Evolutionary conservation across 2,797 vertebrate genomes (phyloP).

Genomic region (Parambassis ranga): DNA sequence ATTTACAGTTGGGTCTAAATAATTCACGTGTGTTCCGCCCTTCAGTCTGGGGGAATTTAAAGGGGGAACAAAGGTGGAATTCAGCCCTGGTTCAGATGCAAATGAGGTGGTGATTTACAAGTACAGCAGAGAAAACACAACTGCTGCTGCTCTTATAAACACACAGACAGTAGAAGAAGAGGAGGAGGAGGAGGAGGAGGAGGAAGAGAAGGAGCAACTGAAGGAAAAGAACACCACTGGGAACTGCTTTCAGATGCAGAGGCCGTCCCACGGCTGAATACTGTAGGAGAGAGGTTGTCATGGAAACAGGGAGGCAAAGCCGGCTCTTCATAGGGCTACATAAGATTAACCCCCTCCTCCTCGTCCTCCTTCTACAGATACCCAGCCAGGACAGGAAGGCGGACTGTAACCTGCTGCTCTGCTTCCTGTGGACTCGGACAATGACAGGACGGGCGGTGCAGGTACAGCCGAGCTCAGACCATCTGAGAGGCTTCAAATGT

Average conservation of each 20-base stretch:
- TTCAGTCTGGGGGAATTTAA: conserved; percentile 3
- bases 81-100: conserved; percentile 42
- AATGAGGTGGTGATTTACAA: conserved; percentile 20
- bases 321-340: conserved; percentile 43
- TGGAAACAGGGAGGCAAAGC: conserved; percentile 73
- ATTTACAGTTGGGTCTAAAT: conserved; percentile 27
- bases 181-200: conserved; percentile 14
- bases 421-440: conserved; percentile 53
- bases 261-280: conserved; percentile 69
- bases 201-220: background rate
- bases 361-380: conserved; percentile 14
- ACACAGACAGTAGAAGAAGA: background rate
- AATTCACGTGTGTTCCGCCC: conserved; percentile 18
- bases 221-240: conserved; percentile 51
- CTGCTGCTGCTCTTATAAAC: conserved; percentile 18
- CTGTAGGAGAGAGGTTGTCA: conserved; percentile 70
- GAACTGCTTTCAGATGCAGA: conserved; percentile 77
- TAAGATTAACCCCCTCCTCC: conserved; percentile 7
- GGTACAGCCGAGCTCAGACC: conserved; percentile 9
- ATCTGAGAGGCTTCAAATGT: no score
- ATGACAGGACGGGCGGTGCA: conserved; percentile 61
- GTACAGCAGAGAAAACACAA: conserved; percentile 8
- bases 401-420: conserved; percentile 10
- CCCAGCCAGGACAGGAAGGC: conserved; percentile 50
- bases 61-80: conserved; percentile 21